These are phyloP conservation scores for Leptonema lineaticorne DNA, from an alignment of 1,140 invertebrate species.

Conservation along the genomic window DNA sequence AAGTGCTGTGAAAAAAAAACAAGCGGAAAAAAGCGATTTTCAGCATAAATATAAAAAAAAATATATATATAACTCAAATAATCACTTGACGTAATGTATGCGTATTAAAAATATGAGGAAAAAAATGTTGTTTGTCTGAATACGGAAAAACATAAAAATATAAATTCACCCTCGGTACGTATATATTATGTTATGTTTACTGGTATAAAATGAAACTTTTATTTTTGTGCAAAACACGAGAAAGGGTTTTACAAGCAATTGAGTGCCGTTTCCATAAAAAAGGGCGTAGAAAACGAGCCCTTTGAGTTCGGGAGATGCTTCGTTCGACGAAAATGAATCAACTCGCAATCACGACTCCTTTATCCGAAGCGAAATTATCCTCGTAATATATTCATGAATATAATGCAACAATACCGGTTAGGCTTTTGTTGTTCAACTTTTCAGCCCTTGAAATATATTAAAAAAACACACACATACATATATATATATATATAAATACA, in stretches of 20 bases:
- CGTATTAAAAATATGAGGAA: no score
- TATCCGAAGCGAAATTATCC: conserved; percentile 5
- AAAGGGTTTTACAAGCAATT: conserved; percentile 1
- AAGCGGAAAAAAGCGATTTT: no score
- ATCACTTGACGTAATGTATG: no score
- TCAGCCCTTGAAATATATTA: no score
- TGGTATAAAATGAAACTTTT: no score
- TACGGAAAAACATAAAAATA: not conserved
- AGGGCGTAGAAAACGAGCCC: not conserved
- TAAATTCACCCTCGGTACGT: no score
- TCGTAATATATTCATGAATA: conserved; percentile 15
- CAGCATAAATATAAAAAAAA: no score
- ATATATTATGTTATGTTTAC: no score
- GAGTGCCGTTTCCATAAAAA: conserved; percentile 2
- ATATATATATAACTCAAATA: no score
- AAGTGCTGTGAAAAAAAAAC: no score
- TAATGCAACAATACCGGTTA: conserved; percentile 9
- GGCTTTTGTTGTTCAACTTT: not conserved
- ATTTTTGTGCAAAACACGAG: not conserved
- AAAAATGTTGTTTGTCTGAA: no score
- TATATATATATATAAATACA: not conserved
- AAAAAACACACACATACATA: conserved; percentile 8
- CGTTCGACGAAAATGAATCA: conserved; percentile 17
- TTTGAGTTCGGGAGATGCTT: not conserved
- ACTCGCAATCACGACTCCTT: conserved; percentile 14